A percentile compares a stretch with the other conserved stretches of the same genome.
phyloP scores from a whole-genome alignment of 2,888 invertebrate species.

The Coenonympha arcania region DNA sequence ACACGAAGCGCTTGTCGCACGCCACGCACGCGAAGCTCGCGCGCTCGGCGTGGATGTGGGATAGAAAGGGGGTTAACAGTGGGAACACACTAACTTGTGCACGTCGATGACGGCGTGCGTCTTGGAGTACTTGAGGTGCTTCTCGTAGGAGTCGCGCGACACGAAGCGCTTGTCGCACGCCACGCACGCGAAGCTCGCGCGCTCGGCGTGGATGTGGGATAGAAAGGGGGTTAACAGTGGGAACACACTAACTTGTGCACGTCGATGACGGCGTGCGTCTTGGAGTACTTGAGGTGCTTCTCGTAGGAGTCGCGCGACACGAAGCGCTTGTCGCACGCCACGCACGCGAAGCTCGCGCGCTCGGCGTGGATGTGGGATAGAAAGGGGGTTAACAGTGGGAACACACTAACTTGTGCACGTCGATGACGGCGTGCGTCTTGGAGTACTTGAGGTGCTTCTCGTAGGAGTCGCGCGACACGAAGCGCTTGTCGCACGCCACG shows the following conservation, averaged over 20 bases:
- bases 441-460: conserved; percentile 54
- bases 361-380: conserved; percentile 41
- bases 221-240: too few relatives aligned
- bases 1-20: conserved; percentile 47
- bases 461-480: conserved; percentile 49
- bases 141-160: conserved; percentile 49
- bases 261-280: conserved; percentile 41
- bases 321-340: conserved; percentile 45
- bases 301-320: conserved; percentile 50
- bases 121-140: conserved; percentile 49
- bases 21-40: conserved; percentile 35
- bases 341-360: conserved; percentile 35
- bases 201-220: conserved; percentile 39
- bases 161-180: conserved; percentile 48
- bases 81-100: conserved; percentile 46
- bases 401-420: conserved; percentile 46
- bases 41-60: conserved; percentile 40
- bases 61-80: too few relatives aligned
- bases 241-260: conserved; percentile 47
- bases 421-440: conserved; percentile 39
- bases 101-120: conserved; percentile 43
- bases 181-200: conserved; percentile 35
- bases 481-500: conserved; percentile 42
- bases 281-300: conserved; percentile 50
- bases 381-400: too few relatives aligned